Evolutionary conservation across 2,888 invertebrate species (phyloP).

Genomic region (Drosophila recens): DNA sequence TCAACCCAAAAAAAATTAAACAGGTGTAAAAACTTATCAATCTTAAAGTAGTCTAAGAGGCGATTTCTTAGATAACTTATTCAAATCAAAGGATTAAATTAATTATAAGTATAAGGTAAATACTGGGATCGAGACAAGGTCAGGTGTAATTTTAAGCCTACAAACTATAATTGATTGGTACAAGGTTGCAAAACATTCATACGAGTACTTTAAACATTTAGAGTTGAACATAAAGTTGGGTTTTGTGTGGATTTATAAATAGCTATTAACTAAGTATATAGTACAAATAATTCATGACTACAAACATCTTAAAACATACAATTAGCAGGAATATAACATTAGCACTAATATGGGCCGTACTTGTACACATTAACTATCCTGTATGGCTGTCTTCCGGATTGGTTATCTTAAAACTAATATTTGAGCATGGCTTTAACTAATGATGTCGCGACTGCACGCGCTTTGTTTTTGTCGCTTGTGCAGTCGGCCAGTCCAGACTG

Average conservation of each 20-base stretch:
- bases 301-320: constrained; percentile 48
- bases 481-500: constrained; percentile 67
- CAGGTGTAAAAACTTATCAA: constrained; percentile 26
- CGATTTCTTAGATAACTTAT: constrained; percentile 19
- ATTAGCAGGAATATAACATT: constrained; percentile 51
- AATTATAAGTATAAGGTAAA: constrained; percentile 27
- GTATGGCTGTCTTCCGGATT: constrained; percentile 30
- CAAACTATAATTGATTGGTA: constrained; percentile 42
- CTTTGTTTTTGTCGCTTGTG: constrained; percentile 58
- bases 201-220: constrained; percentile 48
- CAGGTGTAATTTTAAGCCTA: background rate
- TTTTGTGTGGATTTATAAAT: constrained; percentile 27
- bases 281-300: constrained; percentile 36
- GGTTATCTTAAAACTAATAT: constrained; percentile 13
- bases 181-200: constrained; percentile 35
- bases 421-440: constrained; percentile 51
- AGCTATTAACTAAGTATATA: constrained; percentile 28
- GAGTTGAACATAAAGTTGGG: constrained; percentile 32
- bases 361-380: constrained; percentile 12
- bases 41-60: constrained; percentile 34
- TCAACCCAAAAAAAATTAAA: constrained; percentile 31
- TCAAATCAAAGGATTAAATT: constrained; percentile 7
- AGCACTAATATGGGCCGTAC: constrained; percentile 35
- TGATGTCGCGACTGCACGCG: constrained; percentile 70
- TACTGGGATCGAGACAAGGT: constrained; percentile 47